These are phyloP conservation scores for Psittacula derbiana DNA, from an alignment of 2,797 vertebrate species.

Conservation along the genomic window DNA sequence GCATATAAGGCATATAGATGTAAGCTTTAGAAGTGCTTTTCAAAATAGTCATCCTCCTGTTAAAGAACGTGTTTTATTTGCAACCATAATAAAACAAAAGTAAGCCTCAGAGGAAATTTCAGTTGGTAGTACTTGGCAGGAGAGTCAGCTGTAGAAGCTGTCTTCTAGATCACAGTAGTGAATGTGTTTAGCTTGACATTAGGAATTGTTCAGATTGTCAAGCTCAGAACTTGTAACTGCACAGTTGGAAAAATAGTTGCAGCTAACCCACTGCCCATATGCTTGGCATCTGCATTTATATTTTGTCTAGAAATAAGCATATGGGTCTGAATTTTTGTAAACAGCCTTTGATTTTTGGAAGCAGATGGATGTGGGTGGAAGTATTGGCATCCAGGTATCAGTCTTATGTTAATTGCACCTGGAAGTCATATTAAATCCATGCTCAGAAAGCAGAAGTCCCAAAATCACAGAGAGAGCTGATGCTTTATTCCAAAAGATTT, in stretches of 20 bases:
- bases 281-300: slow-evolving; percentile 59
- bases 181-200: slow-evolving; percentile 25
- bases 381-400: slow-evolving; percentile 18
- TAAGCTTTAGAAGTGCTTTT: background rate
- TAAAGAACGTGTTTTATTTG: slow-evolving; percentile 12
- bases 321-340: slow-evolving; percentile 51
- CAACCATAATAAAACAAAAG: slow-evolving; percentile 21
- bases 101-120: slow-evolving; percentile 10
- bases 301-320: slow-evolving; percentile 62
- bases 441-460: background rate
- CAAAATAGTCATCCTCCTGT: background rate
- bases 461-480: background rate
- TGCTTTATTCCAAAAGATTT: background rate
- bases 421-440: background rate
- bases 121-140: slow-evolving; percentile 24
- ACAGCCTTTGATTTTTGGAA: slow-evolving; percentile 25
- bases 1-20: background rate
- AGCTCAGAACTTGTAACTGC: slow-evolving; percentile 26
- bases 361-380: slow-evolving; percentile 53
- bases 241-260: slow-evolving; percentile 58
- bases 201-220: slow-evolving; percentile 44
- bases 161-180: background rate
- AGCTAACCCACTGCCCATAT: slow-evolving; percentile 56
- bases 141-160: slow-evolving; percentile 13
- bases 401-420: background rate